Conservation (phyloP, 2,797 vertebrate genomes). For the Ciconia nigra region DNA sequence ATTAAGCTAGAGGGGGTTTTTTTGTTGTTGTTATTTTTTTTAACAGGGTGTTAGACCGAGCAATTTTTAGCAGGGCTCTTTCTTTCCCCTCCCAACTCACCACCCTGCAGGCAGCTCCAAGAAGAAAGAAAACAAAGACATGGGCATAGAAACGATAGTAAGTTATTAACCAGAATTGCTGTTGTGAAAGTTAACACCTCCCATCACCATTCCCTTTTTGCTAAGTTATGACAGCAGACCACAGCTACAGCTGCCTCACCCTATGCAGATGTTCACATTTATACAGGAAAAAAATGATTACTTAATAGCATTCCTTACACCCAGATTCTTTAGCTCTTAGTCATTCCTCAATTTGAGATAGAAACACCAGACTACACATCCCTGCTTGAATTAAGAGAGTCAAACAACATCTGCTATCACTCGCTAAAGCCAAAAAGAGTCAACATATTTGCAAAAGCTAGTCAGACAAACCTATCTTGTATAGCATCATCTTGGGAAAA, state of each 20-base stretch:
- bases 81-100: neutral
- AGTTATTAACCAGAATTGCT: neutral
- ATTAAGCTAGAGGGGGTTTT: neutral
- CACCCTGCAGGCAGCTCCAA: neutral
- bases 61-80: neutral
- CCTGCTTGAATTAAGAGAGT: neutral
- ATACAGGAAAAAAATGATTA: neutral
- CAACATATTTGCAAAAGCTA: neutral
- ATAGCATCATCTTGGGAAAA: neutral
- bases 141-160: neutral
- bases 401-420: constrained; percentile 2
- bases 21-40: neutral
- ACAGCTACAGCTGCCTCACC: neutral
- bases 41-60: neutral
- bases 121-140: neutral
- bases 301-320: neutral
- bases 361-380: neutral
- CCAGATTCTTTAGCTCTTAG: constrained; percentile 4
- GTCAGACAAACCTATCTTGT: neutral
- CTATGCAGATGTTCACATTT: constrained; percentile 11
- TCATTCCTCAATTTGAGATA: neutral
- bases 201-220: neutral
- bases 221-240: neutral
- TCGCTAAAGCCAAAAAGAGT: neutral
- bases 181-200: neutral